These are phyloP conservation scores for Ericerus pela DNA, from an alignment of 1,140 invertebrate species.

Conservation along the genomic window DNA sequence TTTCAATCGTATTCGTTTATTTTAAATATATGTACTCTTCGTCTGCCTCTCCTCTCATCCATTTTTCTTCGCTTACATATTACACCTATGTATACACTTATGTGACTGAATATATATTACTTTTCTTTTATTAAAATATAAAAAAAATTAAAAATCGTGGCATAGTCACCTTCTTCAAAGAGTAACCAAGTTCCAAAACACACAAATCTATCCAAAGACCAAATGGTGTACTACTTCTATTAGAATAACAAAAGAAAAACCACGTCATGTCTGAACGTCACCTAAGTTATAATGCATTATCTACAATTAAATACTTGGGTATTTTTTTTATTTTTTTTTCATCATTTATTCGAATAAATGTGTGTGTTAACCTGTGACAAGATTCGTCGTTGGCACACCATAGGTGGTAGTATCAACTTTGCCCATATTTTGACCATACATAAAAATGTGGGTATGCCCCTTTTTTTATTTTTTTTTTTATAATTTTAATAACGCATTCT, in stretches of 20 bases:
- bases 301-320: no score
- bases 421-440: constrained; percentile 11
- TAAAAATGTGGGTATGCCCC: constrained; percentile 9
- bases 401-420: constrained; percentile 7
- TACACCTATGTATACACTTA: not conserved
- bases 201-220: not conserved
- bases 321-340: constrained; percentile 6
- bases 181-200: not conserved
- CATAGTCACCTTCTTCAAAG: not conserved
- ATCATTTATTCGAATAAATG: no score
- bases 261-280: constrained; percentile 6
- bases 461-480: no score
- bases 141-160: not conserved
- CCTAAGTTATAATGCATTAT: constrained; percentile 11
- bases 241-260: constrained; percentile 11
- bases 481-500: not conserved
- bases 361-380: constrained; percentile 9
- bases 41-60: no score
- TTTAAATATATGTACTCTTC: no score
- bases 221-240: constrained; percentile 1
- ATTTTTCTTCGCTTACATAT: no score
- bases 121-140: not conserved
- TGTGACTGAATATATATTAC: not conserved
- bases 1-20: no score
- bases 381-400: constrained; percentile 6